Evolutionary conservation across 2,113 vertebrate species (phyloP), one percentile per base, ranked within the genome.

Genomic region (Spermophilus dauricus): DNA sequence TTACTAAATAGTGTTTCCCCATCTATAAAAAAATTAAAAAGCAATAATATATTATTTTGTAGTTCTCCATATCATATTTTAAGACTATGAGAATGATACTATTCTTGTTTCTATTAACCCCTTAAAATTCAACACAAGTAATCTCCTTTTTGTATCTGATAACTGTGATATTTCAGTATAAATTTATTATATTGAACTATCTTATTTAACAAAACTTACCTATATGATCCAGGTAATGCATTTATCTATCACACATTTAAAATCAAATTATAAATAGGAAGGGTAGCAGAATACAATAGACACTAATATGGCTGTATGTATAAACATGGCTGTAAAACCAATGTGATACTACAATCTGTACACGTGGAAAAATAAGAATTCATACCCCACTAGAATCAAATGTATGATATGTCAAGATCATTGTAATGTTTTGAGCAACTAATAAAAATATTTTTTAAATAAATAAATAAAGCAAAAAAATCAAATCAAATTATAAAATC

Each of bases 21-120:
- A 97, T 94, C 93, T 97, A 75, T 81, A 84, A 90, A 73, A 56
- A 70, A 63, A 22, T 86, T 58, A 34, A 65, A 73, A 89, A 88
- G 2, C 5, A 93, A 72, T 22, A 84, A 72, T 2, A 51, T 1
- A n/a, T 94, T n/a, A 73, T 89, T 78, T 97, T 61, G 83, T 63
- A 80, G 28, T 73, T 91, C 26, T 80, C 37, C 76, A 20, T 30
- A 70, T 56, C 18, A 87, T 42, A 75, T 51, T 95, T 75, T 83
- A 91, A 96, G 63, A 82, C 34, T 77, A 75, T 69, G 22, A 96
- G 11, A 87, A 75, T 58, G 63, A 56, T 61, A 30, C 30, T 72
- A 16, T 88, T 91, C 16, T 76, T 45, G 20, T 70, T 94, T 76
- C 53, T 32, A 53, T 78, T 84, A 18, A 45, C 88, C 51, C 13